These are phyloP conservation scores for Rhynchonycteris naso DNA, from an alignment of 2,797 vertebrate genomes.

Conservation along the genomic window DNA sequence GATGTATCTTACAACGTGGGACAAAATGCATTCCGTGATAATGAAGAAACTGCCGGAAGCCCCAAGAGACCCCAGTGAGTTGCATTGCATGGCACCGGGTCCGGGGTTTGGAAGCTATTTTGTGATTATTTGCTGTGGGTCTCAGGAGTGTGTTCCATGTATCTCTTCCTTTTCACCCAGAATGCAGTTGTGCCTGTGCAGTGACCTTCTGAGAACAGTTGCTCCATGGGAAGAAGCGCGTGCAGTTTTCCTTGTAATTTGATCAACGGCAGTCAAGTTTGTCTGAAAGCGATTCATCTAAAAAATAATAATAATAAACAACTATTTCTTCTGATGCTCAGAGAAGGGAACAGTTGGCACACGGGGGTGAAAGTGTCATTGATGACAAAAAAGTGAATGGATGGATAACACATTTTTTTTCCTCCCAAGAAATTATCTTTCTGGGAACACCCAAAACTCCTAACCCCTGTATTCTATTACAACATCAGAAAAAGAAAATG, in stretches of 20 bases:
- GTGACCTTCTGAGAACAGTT: neutral
- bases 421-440: neutral
- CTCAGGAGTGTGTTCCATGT: conserved; percentile 47
- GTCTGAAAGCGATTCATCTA: conserved; percentile 28
- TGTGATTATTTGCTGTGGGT: conserved; percentile 50
- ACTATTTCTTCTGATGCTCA: neutral
- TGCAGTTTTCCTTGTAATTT: conserved; percentile 63
- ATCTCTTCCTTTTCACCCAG: conserved; percentile 48
- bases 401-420: neutral
- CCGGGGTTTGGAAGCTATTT: conserved; percentile 46
- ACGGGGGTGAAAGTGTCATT: neutral
- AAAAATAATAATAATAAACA: conserved; percentile 63
- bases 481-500: neutral
- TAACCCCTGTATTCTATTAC: neutral
- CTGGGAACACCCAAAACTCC: too few relatives aligned
- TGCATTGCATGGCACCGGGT: neutral
- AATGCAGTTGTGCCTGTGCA: conserved; percentile 42
- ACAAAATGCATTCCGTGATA: neutral
- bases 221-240: neutral
- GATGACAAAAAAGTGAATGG: neutral
- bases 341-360: neutral
- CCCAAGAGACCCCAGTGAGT: neutral
- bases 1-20: neutral
- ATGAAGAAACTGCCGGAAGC: neutral
- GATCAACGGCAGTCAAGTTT: conserved; percentile 45